phyloP scores from a whole-genome alignment of 2,113 vertebrate genomes.

The Phaethon lepturus region DNA sequence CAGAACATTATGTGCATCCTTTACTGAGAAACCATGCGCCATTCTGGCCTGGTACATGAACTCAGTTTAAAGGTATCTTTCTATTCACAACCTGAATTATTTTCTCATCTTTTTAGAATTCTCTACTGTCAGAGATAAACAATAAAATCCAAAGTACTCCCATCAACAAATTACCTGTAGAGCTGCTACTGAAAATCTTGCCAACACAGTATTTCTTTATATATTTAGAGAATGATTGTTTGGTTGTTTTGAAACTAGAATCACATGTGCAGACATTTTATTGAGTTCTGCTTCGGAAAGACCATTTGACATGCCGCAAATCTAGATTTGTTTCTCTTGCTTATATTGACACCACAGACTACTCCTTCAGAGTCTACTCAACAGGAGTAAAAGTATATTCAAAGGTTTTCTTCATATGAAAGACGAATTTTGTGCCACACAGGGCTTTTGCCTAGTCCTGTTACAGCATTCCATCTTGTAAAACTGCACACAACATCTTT shows the following conservation, averaged over 20 bases:
- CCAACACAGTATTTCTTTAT: neutral
- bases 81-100: neutral
- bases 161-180: neutral
- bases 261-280: neutral
- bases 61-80: neutral
- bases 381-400: neutral
- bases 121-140: neutral
- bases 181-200: neutral
- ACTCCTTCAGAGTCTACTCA: neutral
- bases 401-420: neutral
- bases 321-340: neutral
- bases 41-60: neutral
- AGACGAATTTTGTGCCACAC: neutral
- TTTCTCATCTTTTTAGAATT: neutral
- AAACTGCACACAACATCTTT: neutral
- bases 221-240: neutral
- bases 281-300: neutral
- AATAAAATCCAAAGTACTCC: neutral
- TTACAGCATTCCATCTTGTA: neutral
- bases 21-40: neutral
- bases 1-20: neutral
- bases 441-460: neutral
- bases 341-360: neutral
- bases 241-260: neutral
- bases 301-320: neutral